These are phyloP conservation scores for Parascotia fuliginaria DNA, from an alignment of 2,888 invertebrate species.

Conservation along the genomic window DNA sequence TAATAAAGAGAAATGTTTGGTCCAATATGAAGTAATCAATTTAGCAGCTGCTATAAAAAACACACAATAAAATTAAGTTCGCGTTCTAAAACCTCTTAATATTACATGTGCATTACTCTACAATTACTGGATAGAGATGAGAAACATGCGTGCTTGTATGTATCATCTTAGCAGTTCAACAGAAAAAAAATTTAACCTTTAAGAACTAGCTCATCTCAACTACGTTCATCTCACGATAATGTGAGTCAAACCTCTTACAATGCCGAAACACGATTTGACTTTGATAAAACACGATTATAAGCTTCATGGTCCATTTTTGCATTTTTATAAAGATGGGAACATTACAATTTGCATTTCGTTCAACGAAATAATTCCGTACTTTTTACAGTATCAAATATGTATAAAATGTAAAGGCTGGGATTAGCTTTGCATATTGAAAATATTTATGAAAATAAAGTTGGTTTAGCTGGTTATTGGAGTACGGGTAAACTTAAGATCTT, in stretches of 20 bases:
- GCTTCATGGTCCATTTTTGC: conserved; percentile 60
- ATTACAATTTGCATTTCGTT: conserved; percentile 44
- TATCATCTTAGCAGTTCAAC: too few relatives aligned
- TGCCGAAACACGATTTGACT: conserved; percentile 74
- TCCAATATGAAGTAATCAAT: too few relatives aligned
- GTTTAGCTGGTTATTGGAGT: too few relatives aligned
- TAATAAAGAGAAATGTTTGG: too few relatives aligned
- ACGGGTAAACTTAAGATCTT: too few relatives aligned
- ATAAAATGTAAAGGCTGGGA: conserved; percentile 1
- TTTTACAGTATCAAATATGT: conserved; percentile 19
- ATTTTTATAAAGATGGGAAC: conserved; percentile 62
- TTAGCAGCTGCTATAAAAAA: too few relatives aligned
- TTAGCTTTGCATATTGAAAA: conserved; percentile 22
- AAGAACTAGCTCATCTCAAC: background rate
- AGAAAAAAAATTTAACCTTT: background rate
- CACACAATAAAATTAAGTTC: too few relatives aligned
- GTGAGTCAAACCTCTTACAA: conserved; percentile 54
- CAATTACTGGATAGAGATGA: too few relatives aligned
- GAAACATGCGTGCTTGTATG: too few relatives aligned
- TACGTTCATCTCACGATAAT: conserved; percentile 12
- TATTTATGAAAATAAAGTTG: conserved; percentile 14
- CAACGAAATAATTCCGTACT: conserved; percentile 14
- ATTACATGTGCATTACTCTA: too few relatives aligned
- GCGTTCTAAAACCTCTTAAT: too few relatives aligned
- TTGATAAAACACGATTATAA: conserved; percentile 77